Conservation (phyloP, 2,797 vertebrate species). For the Dicrostonyx torquatus region DNA sequence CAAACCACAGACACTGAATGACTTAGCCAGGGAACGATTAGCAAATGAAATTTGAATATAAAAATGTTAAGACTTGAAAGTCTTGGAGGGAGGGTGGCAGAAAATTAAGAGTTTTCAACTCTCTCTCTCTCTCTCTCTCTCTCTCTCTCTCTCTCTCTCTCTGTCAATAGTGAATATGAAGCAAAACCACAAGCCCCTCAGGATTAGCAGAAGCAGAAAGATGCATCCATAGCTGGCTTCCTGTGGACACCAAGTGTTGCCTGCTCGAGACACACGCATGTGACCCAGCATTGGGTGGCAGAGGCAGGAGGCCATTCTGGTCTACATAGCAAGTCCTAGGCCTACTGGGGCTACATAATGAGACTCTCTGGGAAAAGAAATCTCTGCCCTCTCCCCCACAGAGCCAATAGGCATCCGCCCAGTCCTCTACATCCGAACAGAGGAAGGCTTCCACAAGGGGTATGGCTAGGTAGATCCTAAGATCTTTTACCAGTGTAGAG, state of each 20-base stretch:
- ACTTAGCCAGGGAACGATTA: conserved; percentile 3
- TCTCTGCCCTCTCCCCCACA: not conserved
- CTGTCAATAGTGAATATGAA: not conserved
- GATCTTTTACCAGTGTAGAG: not conserved
- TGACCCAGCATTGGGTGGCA: not conserved
- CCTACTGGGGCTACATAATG: too few species aligned
- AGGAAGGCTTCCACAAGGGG: conserved; percentile 10
- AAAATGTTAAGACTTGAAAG: conserved; percentile 23
- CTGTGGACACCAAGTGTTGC: accelerated
- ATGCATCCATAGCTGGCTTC: not conserved
- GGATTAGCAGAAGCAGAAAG: conserved; percentile 21
- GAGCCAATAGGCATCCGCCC: not conserved
- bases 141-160: not conserved
- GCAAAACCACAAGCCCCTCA: not conserved
- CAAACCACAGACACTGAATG: conserved; percentile 33
- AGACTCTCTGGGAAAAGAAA: not conserved
- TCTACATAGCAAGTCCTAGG: not conserved
- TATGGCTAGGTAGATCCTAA: not conserved
- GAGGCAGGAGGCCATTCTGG: not conserved
- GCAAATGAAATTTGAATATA: conserved; percentile 41
- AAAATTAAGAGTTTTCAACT: not conserved
- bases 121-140: not conserved
- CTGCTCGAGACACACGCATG: not conserved
- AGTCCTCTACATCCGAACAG: not conserved
- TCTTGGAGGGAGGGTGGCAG: not conserved